A percentile compares a stretch with the other conserved stretches of the same genome.
These are phyloP conservation scores for Habroteleia sp. DNA, from an alignment of 2,888 invertebrate species.

Conservation along the genomic window DNA sequence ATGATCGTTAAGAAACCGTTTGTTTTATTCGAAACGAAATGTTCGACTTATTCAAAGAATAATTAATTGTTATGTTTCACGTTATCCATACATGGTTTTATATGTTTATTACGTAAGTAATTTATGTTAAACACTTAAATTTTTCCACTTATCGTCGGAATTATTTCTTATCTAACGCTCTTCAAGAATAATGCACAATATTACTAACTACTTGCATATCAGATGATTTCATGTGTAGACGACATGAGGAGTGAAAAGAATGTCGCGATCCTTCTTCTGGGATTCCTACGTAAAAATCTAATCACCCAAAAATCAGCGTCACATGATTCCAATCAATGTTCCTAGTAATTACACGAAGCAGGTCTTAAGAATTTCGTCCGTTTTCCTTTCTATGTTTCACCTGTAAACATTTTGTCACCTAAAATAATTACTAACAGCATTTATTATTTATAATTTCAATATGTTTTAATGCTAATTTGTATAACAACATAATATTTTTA, in stretches of 20 bases:
- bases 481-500: no score
- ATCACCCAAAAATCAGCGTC: conserved; percentile 2
- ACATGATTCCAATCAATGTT: neutral
- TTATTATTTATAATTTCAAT: no score
- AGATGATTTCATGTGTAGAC: conserved; percentile 33
- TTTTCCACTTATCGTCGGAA: conserved; percentile 47
- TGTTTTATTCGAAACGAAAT: no score
- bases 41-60: no score
- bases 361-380: conserved; percentile 27
- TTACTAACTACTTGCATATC: conserved; percentile 47
- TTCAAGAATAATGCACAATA: conserved; percentile 49
- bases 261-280: conserved; percentile 14
- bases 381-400: conserved; percentile 39
- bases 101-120: no score
- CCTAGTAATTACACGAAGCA: conserved; percentile 5
- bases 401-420: conserved; percentile 45
- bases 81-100: no score
- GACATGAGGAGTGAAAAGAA: conserved; percentile 43
- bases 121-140: conserved; percentile 51
- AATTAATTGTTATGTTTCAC: no score
- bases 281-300: conserved; percentile 30
- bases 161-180: conserved; percentile 38
- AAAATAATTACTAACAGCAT: no score
- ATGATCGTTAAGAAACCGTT: neutral
- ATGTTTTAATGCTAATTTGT: no score